Base-by-base conservation (phyloP, 1,140 invertebrate species). In the Scaptomyza pallida region DNA sequence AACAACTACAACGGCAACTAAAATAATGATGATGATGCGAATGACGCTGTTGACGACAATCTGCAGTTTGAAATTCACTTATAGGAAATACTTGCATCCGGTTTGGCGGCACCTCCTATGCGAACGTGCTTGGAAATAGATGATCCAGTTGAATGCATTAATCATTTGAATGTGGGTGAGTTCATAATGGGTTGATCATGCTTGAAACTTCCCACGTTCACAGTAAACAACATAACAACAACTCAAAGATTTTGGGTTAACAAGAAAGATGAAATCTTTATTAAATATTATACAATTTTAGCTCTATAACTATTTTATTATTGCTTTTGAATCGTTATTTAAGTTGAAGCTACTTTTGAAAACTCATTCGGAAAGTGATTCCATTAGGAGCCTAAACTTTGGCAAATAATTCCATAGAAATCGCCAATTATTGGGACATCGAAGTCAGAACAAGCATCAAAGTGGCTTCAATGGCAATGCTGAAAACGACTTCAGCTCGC, bases 371-470 rank as follows among this genome's bases (percentile, higher is more conserved):
- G 23, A 19, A 50, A 59, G 26, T 43, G 37, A 12, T 17, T n/a
- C 44, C 45, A 44, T 60, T 51, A 51, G 23, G 45, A 37, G 55
- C 33, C 44, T 44, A 40, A 72, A 55, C 48, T 77, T 16, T 19
- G 17, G 10, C 23, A 17, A 55, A 70, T 63, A 60, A 64, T 33
- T 64, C 56, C 19, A n/a, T 56, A 17, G 17, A 78, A 77, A 55
- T 55, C 40, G 55, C 17, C 75, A 45, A 76, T 86, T 77, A 86
- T 86, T 74, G 69, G 52, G 23, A 68, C 60, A 80, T 71, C 73
- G 41, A 81, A 85, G 69, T 77, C 77, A 26, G 61, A 57, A 74
- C 57, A 81, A 75, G 63, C 81, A 86, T 85, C 81, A 85, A 71
- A 74, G 77, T 68, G 77, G 64, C 77, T 81, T 78, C 65, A 68